Evolutionary conservation across 2,113 vertebrate species (phyloP), one percentile per base, ranked within the genome.

Genomic region (Castor canadensis): DNA sequence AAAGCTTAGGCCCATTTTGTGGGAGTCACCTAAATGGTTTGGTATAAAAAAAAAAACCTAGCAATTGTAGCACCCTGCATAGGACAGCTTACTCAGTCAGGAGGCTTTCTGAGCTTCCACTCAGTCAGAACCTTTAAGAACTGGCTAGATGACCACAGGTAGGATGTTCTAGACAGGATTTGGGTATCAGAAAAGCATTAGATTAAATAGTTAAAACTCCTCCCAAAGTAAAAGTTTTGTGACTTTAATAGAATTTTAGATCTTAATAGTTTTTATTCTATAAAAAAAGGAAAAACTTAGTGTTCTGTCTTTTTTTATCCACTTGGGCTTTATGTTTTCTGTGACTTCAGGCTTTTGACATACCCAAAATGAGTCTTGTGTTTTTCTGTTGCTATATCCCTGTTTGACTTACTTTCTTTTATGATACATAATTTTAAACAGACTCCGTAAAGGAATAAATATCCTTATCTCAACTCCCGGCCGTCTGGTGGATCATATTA

Each of bases 391-490:
- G 40, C 12, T n/a, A 1, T 1, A 16, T 20, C 43, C 38, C 40
- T 35, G 1, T 76, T 91, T 64, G 69, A 72, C 77, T 87, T 72
- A 35, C 73, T 91, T 75, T 58, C 43, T 94, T 40, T 92, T 49
- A 13, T 67, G 26, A n/a, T 75, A 4, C 0, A 49, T 91, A 0
- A 89, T 95, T 90, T 71, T 81, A 12, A 96, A 93, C 97, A 99
- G 99, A 58, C 96, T 99, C 40, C 98, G 99, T 67, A 99, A 99
- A 97, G 99, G 99, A 52, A 99, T 99, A 94, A 99, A 99, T 95
- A 99, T 99, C 96, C 98, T 99, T 71, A 98, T 99, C 52, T 98
- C 99, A 1, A 99, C 99, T 28, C 99, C 99, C 0, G 99, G 99
- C 0, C 99, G 99, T 12, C 98, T 99, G 96, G 99, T 99, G 72